phyloP scores from a whole-genome alignment of 2,797 vertebrate genomes.

The Sarcoramphus papa region DNA sequence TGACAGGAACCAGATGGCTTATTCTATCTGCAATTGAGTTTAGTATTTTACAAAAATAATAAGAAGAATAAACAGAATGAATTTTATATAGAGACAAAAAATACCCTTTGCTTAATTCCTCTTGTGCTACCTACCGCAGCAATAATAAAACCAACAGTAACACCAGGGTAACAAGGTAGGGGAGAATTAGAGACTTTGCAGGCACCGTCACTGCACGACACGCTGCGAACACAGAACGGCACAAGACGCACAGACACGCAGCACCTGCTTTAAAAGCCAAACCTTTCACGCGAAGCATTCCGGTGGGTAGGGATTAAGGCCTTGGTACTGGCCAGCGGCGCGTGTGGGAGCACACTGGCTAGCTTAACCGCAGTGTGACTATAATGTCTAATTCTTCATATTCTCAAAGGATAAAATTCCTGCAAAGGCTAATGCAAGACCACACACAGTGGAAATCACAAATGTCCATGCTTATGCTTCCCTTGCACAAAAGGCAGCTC shows the following conservation, averaged over 20 bases:
- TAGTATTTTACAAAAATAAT: neutral
- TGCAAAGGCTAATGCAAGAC: neutral
- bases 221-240: accelerated
- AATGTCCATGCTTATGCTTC: accelerated
- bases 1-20: slow-evolving; percentile 16
- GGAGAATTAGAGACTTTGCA: neutral
- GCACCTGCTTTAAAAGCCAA: neutral
- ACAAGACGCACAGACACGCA: accelerated
- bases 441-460: no score
- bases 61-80: neutral
- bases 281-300: accelerated
- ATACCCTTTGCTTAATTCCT: neutral
- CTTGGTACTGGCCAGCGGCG: neutral
- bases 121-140: neutral
- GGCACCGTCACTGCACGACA: accelerated
- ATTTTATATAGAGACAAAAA: neutral
- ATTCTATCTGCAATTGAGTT: neutral
- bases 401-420: neutral
- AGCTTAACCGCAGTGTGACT: accelerated
- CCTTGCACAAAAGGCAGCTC: neutral
- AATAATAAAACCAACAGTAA: neutral
- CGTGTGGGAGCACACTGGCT: no score
- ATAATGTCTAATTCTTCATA: neutral
- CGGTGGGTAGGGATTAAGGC: accelerated
- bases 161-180: neutral